Evolutionary conservation across 1,140 invertebrate species (phyloP), one percentile per base, ranked within the genome.

Genomic region (Dreissena rostriformis): DNA sequence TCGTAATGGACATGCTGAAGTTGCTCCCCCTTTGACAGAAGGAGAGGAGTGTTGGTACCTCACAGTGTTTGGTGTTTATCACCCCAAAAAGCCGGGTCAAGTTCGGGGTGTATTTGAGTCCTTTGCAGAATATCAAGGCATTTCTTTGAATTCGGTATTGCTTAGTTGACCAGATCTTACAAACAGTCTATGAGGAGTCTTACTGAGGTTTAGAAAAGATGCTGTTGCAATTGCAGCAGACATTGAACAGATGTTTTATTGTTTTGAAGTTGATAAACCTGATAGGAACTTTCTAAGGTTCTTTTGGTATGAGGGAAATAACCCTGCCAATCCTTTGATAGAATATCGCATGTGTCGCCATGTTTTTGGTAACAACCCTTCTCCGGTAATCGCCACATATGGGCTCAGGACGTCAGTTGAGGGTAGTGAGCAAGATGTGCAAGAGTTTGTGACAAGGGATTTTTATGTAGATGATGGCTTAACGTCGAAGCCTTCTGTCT

Each of bases 121-220:
- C 14, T 77, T 78, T 15, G 67, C 79, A 14, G 29, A 79, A 70
- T 82, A 65, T 19, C 17, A 77, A 24, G 66, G 65, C 22, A 22
- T 67, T 57, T 85, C 76, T 0, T 63, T 80, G 10, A 85, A 80
- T 49, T 10, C 12, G 22, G 61, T 79, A 0, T 51, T 80, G 17
- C 14, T 85, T 11, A 26, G 12, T n/a, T 90, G 91, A 12, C 93
- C 94, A 26, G 90, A 91, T 74, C 52, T 94, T 0, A 93, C 94
- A 80, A 81, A 55, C 66, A 86, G 72, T 53, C 71, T n/a, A 28
- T n/a, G 71, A 5, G 2, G 71, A 24, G 68, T 67, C 0, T 29
- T 81, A 63, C 26, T 72, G 26, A 11, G 52, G 12, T 81, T 81
- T 4, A 61, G 78, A 22, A 72, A 39, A 51, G 68, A 72, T 10